These are phyloP conservation scores for Pentalonia nigronervosa DNA, from an alignment of 1,140 invertebrate genomes.

Conservation along the genomic window DNA sequence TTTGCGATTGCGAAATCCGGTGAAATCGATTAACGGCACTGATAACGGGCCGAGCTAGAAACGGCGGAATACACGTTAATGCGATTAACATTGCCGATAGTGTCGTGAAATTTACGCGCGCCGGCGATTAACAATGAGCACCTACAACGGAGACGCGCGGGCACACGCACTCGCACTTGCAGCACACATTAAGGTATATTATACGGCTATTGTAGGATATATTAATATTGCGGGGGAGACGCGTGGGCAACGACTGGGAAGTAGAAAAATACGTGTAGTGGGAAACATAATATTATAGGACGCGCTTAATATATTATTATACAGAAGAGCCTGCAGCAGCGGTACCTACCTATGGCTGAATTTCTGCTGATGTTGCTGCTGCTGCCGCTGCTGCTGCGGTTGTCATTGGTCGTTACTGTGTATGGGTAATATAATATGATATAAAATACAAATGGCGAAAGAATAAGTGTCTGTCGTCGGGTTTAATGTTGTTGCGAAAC, in stretches of 20 bases:
- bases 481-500: not conserved
- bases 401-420: not conserved
- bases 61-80: not conserved
- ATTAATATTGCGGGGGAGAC: not conserved
- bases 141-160: not conserved
- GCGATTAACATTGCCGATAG: constrained; percentile 33
- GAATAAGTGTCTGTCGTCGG: not conserved
- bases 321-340: not conserved
- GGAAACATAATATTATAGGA: not conserved
- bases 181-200: not conserved
- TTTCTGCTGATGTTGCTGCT: too few species aligned
- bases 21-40: constrained; percentile 48
- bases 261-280: not conserved
- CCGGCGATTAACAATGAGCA: not conserved
- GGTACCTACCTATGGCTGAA: too few species aligned
- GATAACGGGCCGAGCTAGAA: not conserved
- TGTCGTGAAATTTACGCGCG: not conserved
- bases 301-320: not conserved
- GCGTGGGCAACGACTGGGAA: not conserved
- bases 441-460: not conserved
- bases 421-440: too few species aligned
- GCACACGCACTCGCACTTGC: not conserved
- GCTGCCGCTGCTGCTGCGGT: too few species aligned
- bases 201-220: not conserved
- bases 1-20: constrained; percentile 40